phyloP scores from a whole-genome alignment of 23 tunicate species.

The Pegea sp. region DNA sequence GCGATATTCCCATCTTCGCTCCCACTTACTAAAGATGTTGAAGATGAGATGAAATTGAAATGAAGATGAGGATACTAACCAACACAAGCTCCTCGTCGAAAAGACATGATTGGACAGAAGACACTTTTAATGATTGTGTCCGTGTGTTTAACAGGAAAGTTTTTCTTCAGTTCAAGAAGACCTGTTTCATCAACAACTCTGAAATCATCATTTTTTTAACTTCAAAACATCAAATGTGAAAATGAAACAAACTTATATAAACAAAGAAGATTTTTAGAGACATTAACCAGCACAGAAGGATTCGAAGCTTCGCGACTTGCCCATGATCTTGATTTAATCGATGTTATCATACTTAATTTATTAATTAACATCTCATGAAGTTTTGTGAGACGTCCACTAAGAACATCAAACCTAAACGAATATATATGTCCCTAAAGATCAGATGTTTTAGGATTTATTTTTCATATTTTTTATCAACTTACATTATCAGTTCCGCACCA shows the following conservation, averaged over 20 bases:
- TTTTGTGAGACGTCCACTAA: conserved; percentile 35
- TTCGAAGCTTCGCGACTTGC: conserved; percentile 73
- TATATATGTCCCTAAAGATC: conserved; percentile 60
- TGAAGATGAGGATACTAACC: conserved; percentile 13
- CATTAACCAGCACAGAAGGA: conserved; percentile 75
- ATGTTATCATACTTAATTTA: conserved; percentile 25
- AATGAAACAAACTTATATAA: conserved; percentile 13
- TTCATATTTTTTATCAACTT: background rate
- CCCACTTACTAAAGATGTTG: conserved; percentile 34
- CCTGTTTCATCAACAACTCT: conserved; percentile 63
- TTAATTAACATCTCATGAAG: conserved; percentile 49
- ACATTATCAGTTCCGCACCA: conserved; percentile 68
- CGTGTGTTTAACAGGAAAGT: conserved; percentile 38
- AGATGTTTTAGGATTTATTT: too few relatives aligned
- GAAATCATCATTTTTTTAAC: conserved; percentile 1
- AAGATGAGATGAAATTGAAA: background rate
- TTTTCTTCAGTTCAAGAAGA: conserved; percentile 29
- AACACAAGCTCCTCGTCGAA: conserved; percentile 78
- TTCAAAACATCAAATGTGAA: background rate
- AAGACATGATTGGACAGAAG: conserved; percentile 86
- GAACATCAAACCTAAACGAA: conserved; percentile 61
- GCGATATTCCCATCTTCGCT: conserved; percentile 73
- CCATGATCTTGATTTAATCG: conserved; percentile 76
- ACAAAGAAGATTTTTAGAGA: conserved; percentile 25
- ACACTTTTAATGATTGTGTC: conserved; percentile 31